Base-by-base conservation (phyloP, 2,888 invertebrate genomes). In the Panopea generosa region DNA sequence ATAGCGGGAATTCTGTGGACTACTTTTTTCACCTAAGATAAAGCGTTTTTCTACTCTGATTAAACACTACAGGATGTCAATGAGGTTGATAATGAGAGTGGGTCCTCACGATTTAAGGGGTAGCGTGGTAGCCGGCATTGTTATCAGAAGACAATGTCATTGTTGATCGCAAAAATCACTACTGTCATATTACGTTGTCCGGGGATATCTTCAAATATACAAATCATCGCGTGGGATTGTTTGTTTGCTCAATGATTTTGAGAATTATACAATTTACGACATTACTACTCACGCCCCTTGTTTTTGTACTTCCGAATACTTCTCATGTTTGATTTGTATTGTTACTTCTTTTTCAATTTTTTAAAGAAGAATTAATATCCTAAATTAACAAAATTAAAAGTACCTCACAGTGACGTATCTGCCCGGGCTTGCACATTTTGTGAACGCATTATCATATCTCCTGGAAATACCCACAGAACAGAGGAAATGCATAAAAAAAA, bases 121-220 rank as follows among this genome's bases (percentile, higher is more conserved):
- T 66, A 33, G 33, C 33, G 6, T 7, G 33, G 33, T 33, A 33
- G 11, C 65, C 67, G 6, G 57, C 47, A 70, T 76, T 76, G 75
- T 76, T 76, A 76, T 76, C 75, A 38, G 18, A 33, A 75, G 43
- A 76, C 75, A 76, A 76, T 70, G 60, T 38, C 59, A 45, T 49
- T 26, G 18, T 43, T 53, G 53, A 57, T 47, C 52, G 49, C 20
- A 49, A 16, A 60, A 45, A 75, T 75, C 57, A 69, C 75, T 69
- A 65, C 55, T 65, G 55, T 33, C 2, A 14, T 18, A 20, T 24
- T 26, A 18, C n/a, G 71, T 71, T 59, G 62, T 62, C 50, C 27
- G 33, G 33, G 33, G 33, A 33, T 33, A 33, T 33, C 11, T 4
- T 33, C 11, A 11, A 33, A 33, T 4, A 11, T 33, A 33, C 6